These are phyloP conservation scores for Puntigrus tetrazona DNA, from an alignment of 2,113 vertebrate species.

Conservation along the genomic window DNA sequence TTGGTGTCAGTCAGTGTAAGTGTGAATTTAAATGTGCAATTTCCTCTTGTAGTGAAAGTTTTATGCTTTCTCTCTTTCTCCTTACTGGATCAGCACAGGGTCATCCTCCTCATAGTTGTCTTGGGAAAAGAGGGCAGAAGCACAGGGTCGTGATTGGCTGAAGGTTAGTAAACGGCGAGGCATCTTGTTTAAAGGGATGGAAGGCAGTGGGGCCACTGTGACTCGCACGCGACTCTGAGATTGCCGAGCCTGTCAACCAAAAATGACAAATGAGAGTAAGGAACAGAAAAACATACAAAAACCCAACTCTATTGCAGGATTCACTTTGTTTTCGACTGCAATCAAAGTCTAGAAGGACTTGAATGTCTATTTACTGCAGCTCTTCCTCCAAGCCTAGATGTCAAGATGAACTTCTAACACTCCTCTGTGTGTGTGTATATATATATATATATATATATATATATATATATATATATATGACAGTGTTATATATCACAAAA, in stretches of 20 bases:
- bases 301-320: background rate
- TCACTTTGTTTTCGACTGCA: background rate
- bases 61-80: background rate
- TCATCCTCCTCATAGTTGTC: slow-evolving; percentile 33
- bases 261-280: background rate
- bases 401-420: background rate
- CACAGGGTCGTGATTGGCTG: slow-evolving; percentile 54
- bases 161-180: slow-evolving; percentile 65
- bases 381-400: background rate
- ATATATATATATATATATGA: slow-evolving; percentile 14
- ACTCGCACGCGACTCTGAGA: slow-evolving; percentile 76
- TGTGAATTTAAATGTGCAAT: slow-evolving; percentile 4
- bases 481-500: background rate
- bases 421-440: too few species aligned
- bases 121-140: slow-evolving; percentile 44
- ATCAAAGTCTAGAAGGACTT: background rate
- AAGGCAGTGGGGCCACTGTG: slow-evolving; percentile 80
- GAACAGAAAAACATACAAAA: background rate
- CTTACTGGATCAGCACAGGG: slow-evolving; percentile 6
- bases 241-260: slow-evolving; percentile 64
- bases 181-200: slow-evolving; percentile 62
- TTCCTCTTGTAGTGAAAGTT: slow-evolving; percentile 16
- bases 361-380: background rate
- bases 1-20: background rate
- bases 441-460: too few species aligned